phyloP scores from a whole-genome alignment of 2,888 invertebrate genomes.

The Meliscaeva auricollis region DNA sequence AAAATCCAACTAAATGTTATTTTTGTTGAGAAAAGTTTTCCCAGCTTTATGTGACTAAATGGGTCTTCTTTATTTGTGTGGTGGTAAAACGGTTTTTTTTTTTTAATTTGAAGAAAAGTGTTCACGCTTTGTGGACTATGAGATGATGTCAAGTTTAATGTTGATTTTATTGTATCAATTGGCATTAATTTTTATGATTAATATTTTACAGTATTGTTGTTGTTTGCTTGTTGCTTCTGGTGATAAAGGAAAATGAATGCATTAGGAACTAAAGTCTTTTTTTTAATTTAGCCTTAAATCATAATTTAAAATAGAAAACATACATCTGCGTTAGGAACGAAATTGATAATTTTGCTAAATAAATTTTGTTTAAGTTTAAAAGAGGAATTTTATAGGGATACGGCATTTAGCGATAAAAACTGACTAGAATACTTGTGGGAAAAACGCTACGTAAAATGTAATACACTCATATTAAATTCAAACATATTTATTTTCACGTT shows the following conservation, averaged over 20 bases:
- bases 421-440: too few relatives aligned
- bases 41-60: conserved; percentile 8
- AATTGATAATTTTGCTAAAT: too few relatives aligned
- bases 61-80: neutral
- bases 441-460: too few relatives aligned
- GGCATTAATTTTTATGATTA: conserved; percentile 25
- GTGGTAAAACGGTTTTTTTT: conserved; percentile 19
- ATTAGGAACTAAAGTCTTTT: neutral
- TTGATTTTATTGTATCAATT: conserved; percentile 44
- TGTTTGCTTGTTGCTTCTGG: neutral
- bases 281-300: neutral
- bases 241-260: neutral
- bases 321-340: neutral
- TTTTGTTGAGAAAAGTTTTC: conserved; percentile 32
- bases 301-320: neutral
- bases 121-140: conserved; percentile 20
- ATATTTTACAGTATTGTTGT: neutral
- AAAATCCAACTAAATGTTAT: conserved; percentile 9
- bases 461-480: too few relatives aligned
- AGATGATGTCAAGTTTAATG: conserved; percentile 62
- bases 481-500: too few relatives aligned
- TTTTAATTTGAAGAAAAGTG: neutral
- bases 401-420: too few relatives aligned
- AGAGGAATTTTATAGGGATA: too few relatives aligned
- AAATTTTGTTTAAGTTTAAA: too few relatives aligned